Conservation (phyloP, 1,140 invertebrate genomes). For the Hycleus cichorii region DNA sequence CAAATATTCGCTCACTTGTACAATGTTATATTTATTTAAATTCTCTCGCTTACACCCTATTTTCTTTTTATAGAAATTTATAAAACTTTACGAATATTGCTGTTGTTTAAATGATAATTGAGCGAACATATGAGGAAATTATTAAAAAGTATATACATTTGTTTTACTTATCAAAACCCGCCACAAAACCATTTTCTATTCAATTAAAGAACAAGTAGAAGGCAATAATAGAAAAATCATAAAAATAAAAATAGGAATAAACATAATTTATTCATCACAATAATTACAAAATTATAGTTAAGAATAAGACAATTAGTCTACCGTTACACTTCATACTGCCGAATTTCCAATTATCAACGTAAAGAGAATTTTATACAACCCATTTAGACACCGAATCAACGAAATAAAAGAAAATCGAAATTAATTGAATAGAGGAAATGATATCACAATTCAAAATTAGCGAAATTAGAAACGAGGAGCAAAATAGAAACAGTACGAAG, state of each 20-base stretch:
- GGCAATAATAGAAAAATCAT: too few species aligned
- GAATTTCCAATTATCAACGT: background rate
- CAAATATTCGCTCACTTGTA: slow-evolving; percentile 22
- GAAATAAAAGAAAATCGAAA: too few species aligned
- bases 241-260: slow-evolving; percentile 22
- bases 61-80: too few species aligned
- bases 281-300: slow-evolving; percentile 27
- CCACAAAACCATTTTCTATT: slow-evolving; percentile 9
- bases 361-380: background rate
- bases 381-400: too few species aligned
- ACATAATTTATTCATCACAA: slow-evolving; percentile 33
- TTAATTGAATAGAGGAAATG: slow-evolving; percentile 1
- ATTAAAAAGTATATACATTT: slow-evolving; percentile 17
- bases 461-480: background rate
- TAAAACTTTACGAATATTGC: slow-evolving; percentile 3
- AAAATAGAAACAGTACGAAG: slow-evolving; percentile 28
- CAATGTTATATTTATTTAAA: background rate
- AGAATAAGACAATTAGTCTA: slow-evolving; percentile 26
- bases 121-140: slow-evolving; percentile 22
- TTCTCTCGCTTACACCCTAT: background rate
- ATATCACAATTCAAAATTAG: slow-evolving; percentile 9
- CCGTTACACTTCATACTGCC: slow-evolving; percentile 25
- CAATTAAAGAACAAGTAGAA: too few species aligned
- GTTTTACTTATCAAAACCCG: slow-evolving; percentile 8
- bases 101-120: slow-evolving; percentile 3